phyloP scores from a whole-genome alignment of 2,797 vertebrate genomes.

The Cossypha heuglini region DNA sequence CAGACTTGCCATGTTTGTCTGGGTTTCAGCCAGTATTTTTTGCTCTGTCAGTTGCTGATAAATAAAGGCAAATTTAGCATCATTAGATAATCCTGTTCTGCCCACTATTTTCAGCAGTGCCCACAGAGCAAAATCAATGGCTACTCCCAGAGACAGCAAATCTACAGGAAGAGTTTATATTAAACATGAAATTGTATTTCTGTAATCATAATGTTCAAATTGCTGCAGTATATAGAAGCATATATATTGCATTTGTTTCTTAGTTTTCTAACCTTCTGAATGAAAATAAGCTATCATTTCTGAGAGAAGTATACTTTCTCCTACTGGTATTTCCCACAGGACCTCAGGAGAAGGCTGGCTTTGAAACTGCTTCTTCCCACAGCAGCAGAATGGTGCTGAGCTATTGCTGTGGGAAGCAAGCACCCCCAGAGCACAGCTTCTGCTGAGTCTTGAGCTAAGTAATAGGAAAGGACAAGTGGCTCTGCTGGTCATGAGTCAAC shows the following conservation, averaged over 20 bases:
- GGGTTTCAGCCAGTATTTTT: neutral
- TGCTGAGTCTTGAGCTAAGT: neutral
- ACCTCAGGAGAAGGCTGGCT: neutral
- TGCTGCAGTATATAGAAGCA: neutral
- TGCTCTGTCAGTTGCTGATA: neutral
- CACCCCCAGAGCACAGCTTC: neutral
- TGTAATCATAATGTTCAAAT: neutral
- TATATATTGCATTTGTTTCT: neutral
- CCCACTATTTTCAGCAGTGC: neutral
- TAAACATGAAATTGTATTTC: neutral
- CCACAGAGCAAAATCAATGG: neutral
- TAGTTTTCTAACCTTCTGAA: neutral
- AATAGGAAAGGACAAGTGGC: neutral
- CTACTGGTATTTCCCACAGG: neutral
- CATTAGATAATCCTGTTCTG: neutral
- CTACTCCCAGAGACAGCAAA: neutral
- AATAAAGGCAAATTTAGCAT: neutral
- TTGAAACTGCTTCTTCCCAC: neutral
- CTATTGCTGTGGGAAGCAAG: neutral
- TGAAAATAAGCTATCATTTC: neutral
- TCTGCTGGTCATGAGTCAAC: neutral
- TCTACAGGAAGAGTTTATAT: neutral
- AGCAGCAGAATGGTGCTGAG: neutral
- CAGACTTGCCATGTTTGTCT: neutral
- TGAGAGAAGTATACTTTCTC: neutral